Conservation (phyloP, 2,888 invertebrate species). For the Agonopterix alstromeriana region DNA sequence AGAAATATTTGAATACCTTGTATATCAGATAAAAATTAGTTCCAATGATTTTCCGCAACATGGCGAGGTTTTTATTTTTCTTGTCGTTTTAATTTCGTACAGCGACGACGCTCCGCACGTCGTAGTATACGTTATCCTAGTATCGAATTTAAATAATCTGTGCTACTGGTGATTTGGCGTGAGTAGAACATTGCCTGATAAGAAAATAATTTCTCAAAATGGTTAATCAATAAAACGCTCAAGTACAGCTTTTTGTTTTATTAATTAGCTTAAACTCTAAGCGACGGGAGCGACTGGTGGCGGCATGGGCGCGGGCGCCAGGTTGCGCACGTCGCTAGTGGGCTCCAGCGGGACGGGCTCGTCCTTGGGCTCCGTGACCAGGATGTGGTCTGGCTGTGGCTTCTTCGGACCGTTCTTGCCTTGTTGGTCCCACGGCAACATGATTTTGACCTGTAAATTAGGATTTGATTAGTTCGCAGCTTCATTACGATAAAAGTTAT, state of each 20-base stretch:
- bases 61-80: no score
- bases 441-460: constrained; percentile 96
- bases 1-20: no score
- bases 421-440: constrained; percentile 98
- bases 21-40: no score
- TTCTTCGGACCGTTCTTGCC: constrained; percentile 99
- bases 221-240: no score
- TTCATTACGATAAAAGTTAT: not conserved
- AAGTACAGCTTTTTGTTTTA: constrained; percentile 23
- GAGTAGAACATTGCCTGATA: no score
- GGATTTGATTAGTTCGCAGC: not conserved
- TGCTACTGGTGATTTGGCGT: no score
- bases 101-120: no score
- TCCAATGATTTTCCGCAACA: no score
- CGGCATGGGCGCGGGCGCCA: constrained; percentile 77
- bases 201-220: no score
- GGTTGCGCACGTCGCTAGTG: constrained; percentile 84
- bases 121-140: no score
- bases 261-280: constrained; percentile 46
- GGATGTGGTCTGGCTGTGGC: constrained; percentile 98
- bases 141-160: no score
- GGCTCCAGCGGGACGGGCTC: constrained; percentile 86
- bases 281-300: constrained; percentile 49
- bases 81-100: no score
- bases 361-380: constrained; percentile 98